These are phyloP conservation scores for Apostichopus japonicus DNA, from an alignment of 35 echinoderm and acorn worm species.

Conservation along the genomic window DNA sequence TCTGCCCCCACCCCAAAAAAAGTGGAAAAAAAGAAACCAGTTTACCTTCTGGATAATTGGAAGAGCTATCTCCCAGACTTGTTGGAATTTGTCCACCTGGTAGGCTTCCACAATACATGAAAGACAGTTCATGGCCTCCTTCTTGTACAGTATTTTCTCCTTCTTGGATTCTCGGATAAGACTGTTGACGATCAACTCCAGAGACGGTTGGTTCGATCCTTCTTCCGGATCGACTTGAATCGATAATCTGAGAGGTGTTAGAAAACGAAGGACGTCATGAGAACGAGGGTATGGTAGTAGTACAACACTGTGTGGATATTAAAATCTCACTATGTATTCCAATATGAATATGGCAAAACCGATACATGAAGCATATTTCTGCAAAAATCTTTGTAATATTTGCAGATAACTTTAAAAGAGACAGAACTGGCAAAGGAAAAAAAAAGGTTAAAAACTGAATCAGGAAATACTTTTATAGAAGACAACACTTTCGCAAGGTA, in stretches of 20 bases:
- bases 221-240: conserved; percentile 37
- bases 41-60: conserved; percentile 88
- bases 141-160: conserved; percentile 88
- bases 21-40: background rate
- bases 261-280: background rate
- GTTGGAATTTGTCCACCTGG: conserved; percentile 74
- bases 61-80: conserved; percentile 74
- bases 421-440: no score
- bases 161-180: conserved; percentile 91
- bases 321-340: background rate
- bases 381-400: no score
- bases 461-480: no score
- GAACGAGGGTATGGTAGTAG: no score
- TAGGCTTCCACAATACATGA: conserved; percentile 74
- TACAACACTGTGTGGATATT: background rate
- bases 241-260: background rate
- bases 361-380: no score
- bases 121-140: conserved; percentile 79
- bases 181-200: conserved; percentile 65
- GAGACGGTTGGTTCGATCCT: conserved; percentile 73
- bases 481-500: no score
- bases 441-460: no score
- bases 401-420: background rate
- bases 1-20: background rate
- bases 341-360: background rate